Base-by-base conservation (phyloP, 2,113 vertebrate species). In the Ursus arctos region DNA sequence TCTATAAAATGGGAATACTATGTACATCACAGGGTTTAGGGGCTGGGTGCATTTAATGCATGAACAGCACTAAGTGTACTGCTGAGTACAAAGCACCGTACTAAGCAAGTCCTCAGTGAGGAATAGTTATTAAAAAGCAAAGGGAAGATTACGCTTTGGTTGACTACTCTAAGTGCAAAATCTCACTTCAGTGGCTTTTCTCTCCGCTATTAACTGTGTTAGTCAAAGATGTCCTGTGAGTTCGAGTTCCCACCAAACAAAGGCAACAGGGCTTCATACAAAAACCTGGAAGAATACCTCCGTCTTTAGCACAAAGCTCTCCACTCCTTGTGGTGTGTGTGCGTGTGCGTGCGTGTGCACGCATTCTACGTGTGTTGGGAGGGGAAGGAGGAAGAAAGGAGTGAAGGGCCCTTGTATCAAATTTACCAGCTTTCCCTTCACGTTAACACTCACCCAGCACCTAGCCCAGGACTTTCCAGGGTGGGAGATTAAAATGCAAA, bases 371-470 rank as follows among this genome's bases (percentile, higher is more conserved):
- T 74, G 21, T 91, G 24, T 86, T 69, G 31, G 33, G 33, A 33
- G 22, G 33, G 33, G 18, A 11, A 31, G 31, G 36, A 89, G 67
- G 19, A 19, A 59, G 28, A 71, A 74, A 22, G 24, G 22, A 49
- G 36, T 18, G n/a, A 94, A 92, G 21, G 67, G 57, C 28, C 8
- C 53, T 59, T 19, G 19, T 71, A 90, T 96, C 83, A 87, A 15
- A 74, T 95, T 53, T 79, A 26, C 21, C 87, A 63, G 72, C n/a
- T 91, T 93, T 93, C 36, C 61, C 91, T 93, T 93, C 28, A 15
- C 43, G 82, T 92, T 96, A 97, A 79, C 91, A 69, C 36, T 97
- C 13, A 69, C 40, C 51, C 7, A 33, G 74, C 43, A 72, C 49
- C 12, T 79, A 55, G 76, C 33, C 61, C 71, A 91, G 71, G 83